Evolutionary conservation across 1,140 invertebrate species (phyloP).

Genomic region (Telenomus remus): DNA sequence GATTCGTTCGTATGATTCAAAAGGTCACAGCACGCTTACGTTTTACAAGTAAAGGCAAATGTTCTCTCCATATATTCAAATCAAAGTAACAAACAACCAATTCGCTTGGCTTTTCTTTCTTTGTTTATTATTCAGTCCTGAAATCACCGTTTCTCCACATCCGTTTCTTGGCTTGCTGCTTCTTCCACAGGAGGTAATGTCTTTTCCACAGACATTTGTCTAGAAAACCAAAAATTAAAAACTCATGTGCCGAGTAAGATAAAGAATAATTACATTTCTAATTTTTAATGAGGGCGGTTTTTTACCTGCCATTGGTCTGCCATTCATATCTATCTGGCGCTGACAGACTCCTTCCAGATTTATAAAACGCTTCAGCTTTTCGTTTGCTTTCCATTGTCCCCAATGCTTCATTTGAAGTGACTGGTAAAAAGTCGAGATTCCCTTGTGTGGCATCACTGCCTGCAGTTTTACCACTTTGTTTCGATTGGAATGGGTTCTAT

Average conservation of each 20-base stretch:
- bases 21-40: slow-evolving; percentile 32
- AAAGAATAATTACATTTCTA: no score
- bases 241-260: no score
- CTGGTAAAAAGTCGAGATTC: slow-evolving; percentile 52
- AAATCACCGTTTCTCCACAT: slow-evolving; percentile 63
- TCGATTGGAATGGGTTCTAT: slow-evolving; percentile 69
- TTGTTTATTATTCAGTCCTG: slow-evolving; percentile 6
- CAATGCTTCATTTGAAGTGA: slow-evolving; percentile 37
- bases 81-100: slow-evolving; percentile 10
- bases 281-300: background rate
- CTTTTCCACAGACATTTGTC: slow-evolving; percentile 66
- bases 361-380: slow-evolving; percentile 65
- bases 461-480: slow-evolving; percentile 52
- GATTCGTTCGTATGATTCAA: slow-evolving; percentile 56
- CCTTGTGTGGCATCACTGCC: slow-evolving; percentile 34
- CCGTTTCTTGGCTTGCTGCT: slow-evolving; percentile 59
- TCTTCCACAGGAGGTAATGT: slow-evolving; percentile 64
- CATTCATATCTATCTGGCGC: slow-evolving; percentile 84
- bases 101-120: background rate
- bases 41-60: slow-evolving; percentile 36
- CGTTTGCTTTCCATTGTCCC: slow-evolving; percentile 54
- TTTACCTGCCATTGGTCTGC: slow-evolving; percentile 72
- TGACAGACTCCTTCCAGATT: slow-evolving; percentile 82
- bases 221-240: slow-evolving; percentile 40
- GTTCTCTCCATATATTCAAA: slow-evolving; percentile 1